Base-by-base conservation (phyloP, 2,797 vertebrate genomes). In the Peromyscus melanophrys region DNA sequence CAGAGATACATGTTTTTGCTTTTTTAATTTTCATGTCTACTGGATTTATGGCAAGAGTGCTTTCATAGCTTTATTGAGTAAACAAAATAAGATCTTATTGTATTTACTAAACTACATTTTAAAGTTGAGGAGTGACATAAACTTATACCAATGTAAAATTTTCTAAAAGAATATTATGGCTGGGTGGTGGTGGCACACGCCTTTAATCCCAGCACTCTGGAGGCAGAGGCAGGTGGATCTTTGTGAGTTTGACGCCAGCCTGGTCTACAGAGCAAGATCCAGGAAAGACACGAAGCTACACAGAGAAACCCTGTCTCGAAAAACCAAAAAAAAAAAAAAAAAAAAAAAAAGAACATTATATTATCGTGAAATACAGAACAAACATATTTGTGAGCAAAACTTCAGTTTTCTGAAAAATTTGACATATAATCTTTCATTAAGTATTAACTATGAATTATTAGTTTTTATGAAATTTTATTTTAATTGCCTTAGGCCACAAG, bases 371-470 rank as follows among this genome's bases (percentile, higher is more conserved):
- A 69, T 92, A 83, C 82, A 55, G 3, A 43, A 80, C 6, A 95
- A 81, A 59, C 19, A 71, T 1, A 7, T 69, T 87, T 69, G 2
- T 0, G 96, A 87, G 80, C 57, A 89, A 91, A 34, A 78, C 12
- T 94, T 92, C 14, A 78, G 13, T 91, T 94, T 87, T 12, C 19
- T 83, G 78, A 29, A 34, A 75, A n/a, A 69, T 37, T 87, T 87
- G 14, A 83, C 46, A 87, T 34, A 77, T 92, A 71, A 86, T 29
- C 2, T 91, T 95, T 95, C 17, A 49, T 73, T 86, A 67, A 93
- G 21, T 52, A 61, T 59, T 93, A 88, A 86, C 25, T 63, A 46
- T 0, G 21, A 59, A 71, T 57, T 81, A 49, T 77, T 84, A n/a
- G 10, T 84, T 69, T 77, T 46, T 29, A 43, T 80, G 25, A 25